These are phyloP conservation scores for Anticlea derivata DNA, from an alignment of 2,888 invertebrate genomes.

Conservation along the genomic window DNA sequence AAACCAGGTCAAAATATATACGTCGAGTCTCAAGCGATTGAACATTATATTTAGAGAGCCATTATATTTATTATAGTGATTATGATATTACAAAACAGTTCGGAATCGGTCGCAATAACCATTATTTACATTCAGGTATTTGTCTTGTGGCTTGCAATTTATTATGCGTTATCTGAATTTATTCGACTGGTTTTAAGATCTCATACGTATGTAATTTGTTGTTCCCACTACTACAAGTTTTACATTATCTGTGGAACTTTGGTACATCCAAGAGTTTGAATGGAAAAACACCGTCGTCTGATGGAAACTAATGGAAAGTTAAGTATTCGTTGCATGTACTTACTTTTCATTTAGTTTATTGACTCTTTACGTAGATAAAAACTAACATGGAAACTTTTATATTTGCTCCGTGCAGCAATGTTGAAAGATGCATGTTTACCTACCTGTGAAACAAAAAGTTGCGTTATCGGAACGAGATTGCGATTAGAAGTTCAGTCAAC, in stretches of 20 bases:
- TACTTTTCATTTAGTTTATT: constrained; percentile 4
- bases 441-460: constrained; percentile 20
- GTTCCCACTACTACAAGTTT: too few relatives aligned
- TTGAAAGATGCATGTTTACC: constrained; percentile 23
- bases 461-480: constrained; percentile 20
- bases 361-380: constrained; percentile 12
- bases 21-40: too few relatives aligned
- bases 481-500: constrained; percentile 24
- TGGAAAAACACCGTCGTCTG: too few relatives aligned
- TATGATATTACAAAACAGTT: constrained; percentile 21
- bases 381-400: constrained; percentile 11
- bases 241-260: too few relatives aligned
- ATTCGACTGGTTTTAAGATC: constrained; percentile 17
- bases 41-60: too few relatives aligned
- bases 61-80: too few relatives aligned
- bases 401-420: constrained; percentile 16
- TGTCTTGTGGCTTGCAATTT: constrained; percentile 12
- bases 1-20: too few relatives aligned
- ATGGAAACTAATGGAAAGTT: too few relatives aligned
- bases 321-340: not conserved
- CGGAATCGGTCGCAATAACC: constrained; percentile 4
- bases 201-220: not conserved
- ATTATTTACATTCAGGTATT: constrained; percentile 25
- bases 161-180: constrained; percentile 5
- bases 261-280: too few relatives aligned